These are phyloP conservation scores for Antheraea mylitta DNA, from an alignment of 1,140 invertebrate genomes.

Conservation along the genomic window DNA sequence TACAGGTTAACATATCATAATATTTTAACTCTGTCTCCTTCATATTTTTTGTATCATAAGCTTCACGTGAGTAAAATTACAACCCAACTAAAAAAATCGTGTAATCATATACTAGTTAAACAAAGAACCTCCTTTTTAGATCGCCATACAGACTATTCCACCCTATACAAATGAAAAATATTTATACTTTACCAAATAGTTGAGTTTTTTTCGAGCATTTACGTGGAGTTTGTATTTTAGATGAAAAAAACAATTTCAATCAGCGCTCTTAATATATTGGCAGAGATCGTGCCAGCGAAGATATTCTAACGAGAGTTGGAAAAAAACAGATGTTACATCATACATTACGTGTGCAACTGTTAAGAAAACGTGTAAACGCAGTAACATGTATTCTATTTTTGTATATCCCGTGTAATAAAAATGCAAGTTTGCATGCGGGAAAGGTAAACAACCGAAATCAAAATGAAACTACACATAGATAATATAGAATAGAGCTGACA, in stretches of 20 bases:
- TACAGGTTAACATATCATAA: too few species aligned
- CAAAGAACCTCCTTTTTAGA: too few species aligned
- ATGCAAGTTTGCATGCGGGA: background rate
- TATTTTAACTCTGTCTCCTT: too few species aligned
- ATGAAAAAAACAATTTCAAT: background rate
- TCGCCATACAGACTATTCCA: too few species aligned
- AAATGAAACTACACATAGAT: too few species aligned
- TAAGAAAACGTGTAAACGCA: constrained; percentile 2
- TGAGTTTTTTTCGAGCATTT: background rate
- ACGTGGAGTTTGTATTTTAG: background rate
- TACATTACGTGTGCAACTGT: background rate
- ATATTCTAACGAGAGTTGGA: constrained; percentile 2
- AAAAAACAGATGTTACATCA: constrained; percentile 7
- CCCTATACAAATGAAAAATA: too few species aligned
- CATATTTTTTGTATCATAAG: too few species aligned
- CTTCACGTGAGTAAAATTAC: too few species aligned
- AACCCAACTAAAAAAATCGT: too few species aligned
- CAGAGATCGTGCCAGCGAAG: background rate
- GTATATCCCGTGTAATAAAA: background rate
- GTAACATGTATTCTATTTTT: constrained; percentile 1
- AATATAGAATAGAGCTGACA: too few species aligned
- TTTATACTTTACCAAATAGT: too few species aligned
- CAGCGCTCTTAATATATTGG: background rate
- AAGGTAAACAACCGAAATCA: background rate
- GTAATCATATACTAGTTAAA: too few species aligned